Percentiles rank a stretch among this genome's conserved stretches.
Evolutionary conservation across 2,113 vertebrate genomes (phyloP).

Genomic region (Phoxinus phoxinus): DNA sequence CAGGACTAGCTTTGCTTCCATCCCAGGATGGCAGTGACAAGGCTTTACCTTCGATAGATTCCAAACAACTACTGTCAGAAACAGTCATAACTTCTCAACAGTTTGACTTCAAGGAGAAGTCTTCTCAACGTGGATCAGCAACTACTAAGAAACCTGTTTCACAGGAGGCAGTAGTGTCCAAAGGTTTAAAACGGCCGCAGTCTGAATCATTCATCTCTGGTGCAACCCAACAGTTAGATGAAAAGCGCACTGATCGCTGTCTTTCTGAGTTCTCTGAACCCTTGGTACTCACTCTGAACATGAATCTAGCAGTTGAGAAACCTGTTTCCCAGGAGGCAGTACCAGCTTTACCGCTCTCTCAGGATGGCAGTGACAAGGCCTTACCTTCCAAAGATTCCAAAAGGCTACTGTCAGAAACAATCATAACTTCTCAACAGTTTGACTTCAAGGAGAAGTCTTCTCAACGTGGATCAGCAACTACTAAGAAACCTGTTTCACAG

Average conservation of each 20-base stretch:
- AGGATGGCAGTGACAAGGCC: not conserved
- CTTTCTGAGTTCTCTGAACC: constrained; percentile 28
- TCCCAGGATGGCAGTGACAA: not conserved
- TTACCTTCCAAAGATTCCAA: not conserved
- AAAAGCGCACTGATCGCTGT: not conserved
- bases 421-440: constrained; percentile 58
- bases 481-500: not conserved
- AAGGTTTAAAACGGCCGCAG: not conserved
- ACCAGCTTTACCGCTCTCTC: not conserved
- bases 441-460: constrained; percentile 62
- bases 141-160: not conserved
- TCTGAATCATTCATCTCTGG: constrained; percentile 38
- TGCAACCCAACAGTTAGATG: not conserved
- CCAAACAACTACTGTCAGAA: constrained; percentile 37
- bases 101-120: constrained; percentile 66
- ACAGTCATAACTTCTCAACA: constrained; percentile 50
- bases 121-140: constrained; percentile 27
- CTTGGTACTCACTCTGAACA: not conserved
- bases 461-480: constrained; percentile 33
- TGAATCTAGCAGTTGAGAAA: constrained; percentile 1
- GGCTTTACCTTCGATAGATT: not conserved
- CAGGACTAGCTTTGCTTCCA: no score
- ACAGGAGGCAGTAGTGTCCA: not conserved
- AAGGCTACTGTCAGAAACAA: constrained; percentile 55
- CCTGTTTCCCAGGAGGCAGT: not conserved